A percentile compares a stretch with the other conserved stretches of the same genome.
Evolutionary conservation across 2,888 invertebrate genomes (phyloP).

Genomic region (Omphaloscelis lunosa): DNA sequence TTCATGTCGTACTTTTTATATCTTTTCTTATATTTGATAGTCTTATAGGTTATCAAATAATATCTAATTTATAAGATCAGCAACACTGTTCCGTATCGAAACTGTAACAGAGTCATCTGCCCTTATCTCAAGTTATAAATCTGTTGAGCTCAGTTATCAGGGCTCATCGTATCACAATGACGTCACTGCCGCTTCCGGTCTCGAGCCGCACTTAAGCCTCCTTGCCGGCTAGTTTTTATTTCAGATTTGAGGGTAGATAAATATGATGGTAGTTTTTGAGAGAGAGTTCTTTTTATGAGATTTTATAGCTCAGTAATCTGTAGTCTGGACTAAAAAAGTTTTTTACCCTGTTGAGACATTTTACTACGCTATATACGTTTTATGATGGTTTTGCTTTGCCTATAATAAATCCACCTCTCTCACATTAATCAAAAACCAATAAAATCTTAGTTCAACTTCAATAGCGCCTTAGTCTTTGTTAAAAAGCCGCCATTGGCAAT

Average conservation of each 20-base stretch:
- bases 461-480: neutral
- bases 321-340: neutral
- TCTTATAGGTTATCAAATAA: neutral
- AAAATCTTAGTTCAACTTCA: neutral
- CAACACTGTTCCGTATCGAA: neutral
- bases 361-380: neutral
- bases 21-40: neutral
- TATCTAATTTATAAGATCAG: neutral
- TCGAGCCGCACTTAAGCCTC: slow-evolving; percentile 48
- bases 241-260: slow-evolving; percentile 59
- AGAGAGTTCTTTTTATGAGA: slow-evolving; percentile 7
- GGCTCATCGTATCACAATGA: slow-evolving; percentile 48
- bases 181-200: slow-evolving; percentile 50
- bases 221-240: slow-evolving; percentile 60
- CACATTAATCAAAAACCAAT: neutral
- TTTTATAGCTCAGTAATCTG: slow-evolving; percentile 28
- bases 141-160: slow-evolving; percentile 55
- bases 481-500: neutral
- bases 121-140: slow-evolving; percentile 60
- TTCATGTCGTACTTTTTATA: neutral
- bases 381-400: neutral
- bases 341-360: slow-evolving; percentile 1
- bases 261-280: slow-evolving; percentile 33
- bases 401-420: neutral
- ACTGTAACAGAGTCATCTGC: slow-evolving; percentile 33